A percentile compares a stretch with the other conserved stretches of the same genome.
Evolutionary conservation across 1,140 invertebrate genomes (phyloP).

Genomic region (Forficula auricularia): DNA sequence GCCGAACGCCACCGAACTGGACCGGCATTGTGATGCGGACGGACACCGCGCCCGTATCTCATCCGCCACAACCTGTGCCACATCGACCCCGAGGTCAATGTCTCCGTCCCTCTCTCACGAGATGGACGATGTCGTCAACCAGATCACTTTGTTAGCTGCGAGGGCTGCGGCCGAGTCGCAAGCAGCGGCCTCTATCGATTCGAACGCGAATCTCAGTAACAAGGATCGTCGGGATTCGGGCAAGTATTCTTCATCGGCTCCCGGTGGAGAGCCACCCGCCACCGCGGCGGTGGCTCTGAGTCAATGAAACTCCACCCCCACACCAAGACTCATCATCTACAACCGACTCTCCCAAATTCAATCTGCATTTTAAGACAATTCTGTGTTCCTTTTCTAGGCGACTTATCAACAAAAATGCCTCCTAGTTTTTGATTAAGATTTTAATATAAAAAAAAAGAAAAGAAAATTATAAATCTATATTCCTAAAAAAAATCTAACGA

Average conservation of each 20-base stretch:
- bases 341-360: background rate
- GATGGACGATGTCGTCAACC: conserved; percentile 68
- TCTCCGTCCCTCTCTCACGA: conserved; percentile 39
- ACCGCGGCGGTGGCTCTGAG: background rate
- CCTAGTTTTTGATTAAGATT: too few relatives aligned
- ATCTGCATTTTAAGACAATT: background rate
- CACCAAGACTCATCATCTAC: background rate
- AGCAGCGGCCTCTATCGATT: conserved; percentile 7
- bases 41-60: conserved; percentile 29
- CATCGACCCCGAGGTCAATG: conserved; percentile 20
- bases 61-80: conserved; percentile 15
- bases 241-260: background rate
- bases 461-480: too few relatives aligned
- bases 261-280: background rate
- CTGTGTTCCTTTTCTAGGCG: background rate
- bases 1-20: conserved; percentile 38
- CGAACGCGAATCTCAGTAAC: conserved; percentile 8
- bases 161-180: conserved; percentile 33
- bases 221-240: background rate
- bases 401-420: background rate
- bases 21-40: conserved; percentile 44
- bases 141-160: conserved; percentile 57
- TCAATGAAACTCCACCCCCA: background rate
- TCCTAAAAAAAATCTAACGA: too few relatives aligned
- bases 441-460: too few relatives aligned